A percentile compares a stretch with the other conserved stretches of the same genome.
phyloP scores from a whole-genome alignment of 2,113 vertebrate species.

The Chaetodon trifascialis region DNA sequence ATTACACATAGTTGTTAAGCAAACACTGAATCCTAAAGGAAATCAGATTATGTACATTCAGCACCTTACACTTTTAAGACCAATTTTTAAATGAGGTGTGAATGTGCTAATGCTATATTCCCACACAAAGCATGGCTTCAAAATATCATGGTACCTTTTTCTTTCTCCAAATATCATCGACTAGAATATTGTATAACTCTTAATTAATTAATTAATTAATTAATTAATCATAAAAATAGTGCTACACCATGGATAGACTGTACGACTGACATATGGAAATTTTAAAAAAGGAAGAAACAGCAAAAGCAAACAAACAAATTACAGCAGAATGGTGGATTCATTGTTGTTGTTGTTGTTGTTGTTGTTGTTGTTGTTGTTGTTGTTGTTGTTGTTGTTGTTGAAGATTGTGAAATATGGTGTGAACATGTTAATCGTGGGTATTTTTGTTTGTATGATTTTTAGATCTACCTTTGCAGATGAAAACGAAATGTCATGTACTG shows the following conservation, averaged over 20 bases:
- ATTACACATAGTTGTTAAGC: slow-evolving; percentile 5
- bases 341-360: too few relatives aligned
- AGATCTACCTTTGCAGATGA: background rate
- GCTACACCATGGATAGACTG: background rate
- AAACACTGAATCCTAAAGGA: slow-evolving; percentile 16
- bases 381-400: too few relatives aligned
- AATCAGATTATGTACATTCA: slow-evolving; percentile 9
- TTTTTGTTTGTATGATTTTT: background rate
- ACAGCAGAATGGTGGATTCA: too few relatives aligned
- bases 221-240: background rate
- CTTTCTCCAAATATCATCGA: background rate
- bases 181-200: background rate
- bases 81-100: background rate
- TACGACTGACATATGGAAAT: background rate
- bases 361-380: too few relatives aligned
- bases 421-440: background rate
- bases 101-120: background rate
- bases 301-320: background rate
- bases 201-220: background rate
- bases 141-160: background rate
- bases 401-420: background rate
- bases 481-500: slow-evolving; percentile 36
- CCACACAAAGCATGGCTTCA: background rate
- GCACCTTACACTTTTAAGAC: background rate
- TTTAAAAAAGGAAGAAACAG: background rate